Percentiles rank a stretch among this genome's conserved stretches.
Evolutionary conservation across 2,113 vertebrate genomes (phyloP).

Genomic region (Bagarius yarrelli): DNA sequence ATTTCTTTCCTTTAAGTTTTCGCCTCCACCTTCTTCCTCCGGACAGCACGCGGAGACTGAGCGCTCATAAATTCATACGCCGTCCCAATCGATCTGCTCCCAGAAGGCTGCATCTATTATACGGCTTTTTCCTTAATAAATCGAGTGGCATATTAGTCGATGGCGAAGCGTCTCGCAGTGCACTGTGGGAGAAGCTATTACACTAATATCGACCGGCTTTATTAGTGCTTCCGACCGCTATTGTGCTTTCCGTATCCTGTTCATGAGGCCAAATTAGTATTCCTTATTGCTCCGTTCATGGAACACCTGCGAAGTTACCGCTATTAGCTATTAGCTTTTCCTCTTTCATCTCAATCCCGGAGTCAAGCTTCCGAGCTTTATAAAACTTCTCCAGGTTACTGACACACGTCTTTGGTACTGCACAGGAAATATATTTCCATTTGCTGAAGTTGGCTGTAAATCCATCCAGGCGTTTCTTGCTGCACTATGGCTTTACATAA

Average conservation of each 20-base stretch:
- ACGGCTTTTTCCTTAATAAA: conserved; percentile 41
- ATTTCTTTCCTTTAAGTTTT: not conserved
- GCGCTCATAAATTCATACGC: conserved; percentile 23
- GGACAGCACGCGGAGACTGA: conserved; percentile 19
- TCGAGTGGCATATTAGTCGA: conserved; percentile 13
- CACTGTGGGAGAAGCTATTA: conserved; percentile 33
- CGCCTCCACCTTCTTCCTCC: not conserved
- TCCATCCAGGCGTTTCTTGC: not conserved
- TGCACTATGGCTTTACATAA: not conserved
- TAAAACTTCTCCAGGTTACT: not conserved
- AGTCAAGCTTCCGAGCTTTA: not conserved
- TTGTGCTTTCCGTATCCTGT: conserved; percentile 16
- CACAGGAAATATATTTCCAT: not conserved
- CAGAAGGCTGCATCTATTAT: conserved; percentile 31
- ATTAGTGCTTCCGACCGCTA: not conserved
- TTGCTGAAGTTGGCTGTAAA: not conserved
- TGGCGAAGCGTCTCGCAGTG: not conserved
- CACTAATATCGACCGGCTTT: conserved; percentile 23
- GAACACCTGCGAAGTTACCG: not conserved
- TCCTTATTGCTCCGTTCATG: not conserved
- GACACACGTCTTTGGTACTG: not conserved
- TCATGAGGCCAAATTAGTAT: not conserved
- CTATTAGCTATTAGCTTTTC: not conserved
- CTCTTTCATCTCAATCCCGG: not conserved
- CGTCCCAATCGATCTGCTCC: conserved; percentile 10